Evolutionary conservation across 2,113 vertebrate species (phyloP).

Genomic region (Hemiprocne comata): DNA sequence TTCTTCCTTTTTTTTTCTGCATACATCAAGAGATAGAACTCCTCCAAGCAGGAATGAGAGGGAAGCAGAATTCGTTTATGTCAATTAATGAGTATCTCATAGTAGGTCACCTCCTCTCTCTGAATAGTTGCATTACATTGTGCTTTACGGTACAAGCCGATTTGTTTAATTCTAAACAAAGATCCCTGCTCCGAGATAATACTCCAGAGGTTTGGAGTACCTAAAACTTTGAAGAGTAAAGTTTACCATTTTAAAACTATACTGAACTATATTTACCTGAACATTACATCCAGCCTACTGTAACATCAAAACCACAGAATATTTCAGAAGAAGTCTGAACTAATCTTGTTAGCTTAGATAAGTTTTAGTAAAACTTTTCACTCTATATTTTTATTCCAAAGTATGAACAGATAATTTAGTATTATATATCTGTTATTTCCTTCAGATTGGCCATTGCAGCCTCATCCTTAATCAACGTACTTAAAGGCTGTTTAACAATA

Average conservation of each 20-base stretch:
- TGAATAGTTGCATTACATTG: background rate
- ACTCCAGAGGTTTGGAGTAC: background rate
- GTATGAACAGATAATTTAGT: background rate
- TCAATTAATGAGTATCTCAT: background rate
- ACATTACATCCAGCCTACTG: background rate
- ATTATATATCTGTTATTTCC: background rate
- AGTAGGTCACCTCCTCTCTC: background rate
- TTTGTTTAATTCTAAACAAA: background rate
- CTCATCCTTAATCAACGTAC: background rate
- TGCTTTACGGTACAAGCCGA: background rate
- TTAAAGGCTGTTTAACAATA: background rate
- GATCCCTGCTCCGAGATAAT: background rate
- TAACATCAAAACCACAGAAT: fast-evolving
- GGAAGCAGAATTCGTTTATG: background rate
- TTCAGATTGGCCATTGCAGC: background rate
- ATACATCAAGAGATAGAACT: background rate
- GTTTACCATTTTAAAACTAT: background rate
- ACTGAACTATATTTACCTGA: background rate
- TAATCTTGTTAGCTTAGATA: background rate
- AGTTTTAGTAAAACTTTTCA: background rate
- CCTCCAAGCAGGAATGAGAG: background rate
- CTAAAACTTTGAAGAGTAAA: background rate
- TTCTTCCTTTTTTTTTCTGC: background rate
- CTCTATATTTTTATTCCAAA: background rate
- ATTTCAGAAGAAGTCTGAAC: background rate